phyloP scores from a whole-genome alignment of 2,888 invertebrate genomes.

The Allolobophora icterica region DNA sequence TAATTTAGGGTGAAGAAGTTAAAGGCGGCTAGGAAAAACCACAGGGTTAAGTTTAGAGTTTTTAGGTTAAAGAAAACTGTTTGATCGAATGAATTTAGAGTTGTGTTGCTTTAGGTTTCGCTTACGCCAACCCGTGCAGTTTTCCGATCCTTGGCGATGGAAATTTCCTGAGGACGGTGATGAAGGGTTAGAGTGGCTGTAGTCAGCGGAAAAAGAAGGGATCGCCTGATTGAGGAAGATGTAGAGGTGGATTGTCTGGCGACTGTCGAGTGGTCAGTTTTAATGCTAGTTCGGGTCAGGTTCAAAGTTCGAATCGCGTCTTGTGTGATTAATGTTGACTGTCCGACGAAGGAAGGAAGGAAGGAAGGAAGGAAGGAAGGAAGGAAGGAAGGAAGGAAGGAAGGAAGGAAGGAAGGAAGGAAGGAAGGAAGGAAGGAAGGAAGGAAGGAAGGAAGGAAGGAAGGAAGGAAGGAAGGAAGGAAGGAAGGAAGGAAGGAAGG shows the following conservation, averaged over 20 bases:
- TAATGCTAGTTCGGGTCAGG: neutral
- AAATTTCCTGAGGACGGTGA: neutral
- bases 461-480: no score
- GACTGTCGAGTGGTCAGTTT: neutral
- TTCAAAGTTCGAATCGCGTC: neutral
- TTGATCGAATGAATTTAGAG: neutral
- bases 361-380: neutral
- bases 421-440: no score
- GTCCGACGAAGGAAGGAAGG: neutral
- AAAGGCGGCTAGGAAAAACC: neutral
- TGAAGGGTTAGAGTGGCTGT: slow-evolving; percentile 3
- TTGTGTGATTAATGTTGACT: neutral
- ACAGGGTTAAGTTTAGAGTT: neutral
- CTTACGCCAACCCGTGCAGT: neutral
- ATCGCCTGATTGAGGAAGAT: neutral
- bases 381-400: no score
- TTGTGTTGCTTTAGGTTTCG: neutral
- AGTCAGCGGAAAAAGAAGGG: neutral
- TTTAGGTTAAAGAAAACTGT: neutral
- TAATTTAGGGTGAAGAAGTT: neutral
- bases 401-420: no score
- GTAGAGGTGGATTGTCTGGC: neutral
- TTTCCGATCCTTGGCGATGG: neutral
- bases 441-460: no score
- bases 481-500: neutral